Conservation (phyloP, 2,113 vertebrate genomes). For the Alligator sinensis region DNA sequence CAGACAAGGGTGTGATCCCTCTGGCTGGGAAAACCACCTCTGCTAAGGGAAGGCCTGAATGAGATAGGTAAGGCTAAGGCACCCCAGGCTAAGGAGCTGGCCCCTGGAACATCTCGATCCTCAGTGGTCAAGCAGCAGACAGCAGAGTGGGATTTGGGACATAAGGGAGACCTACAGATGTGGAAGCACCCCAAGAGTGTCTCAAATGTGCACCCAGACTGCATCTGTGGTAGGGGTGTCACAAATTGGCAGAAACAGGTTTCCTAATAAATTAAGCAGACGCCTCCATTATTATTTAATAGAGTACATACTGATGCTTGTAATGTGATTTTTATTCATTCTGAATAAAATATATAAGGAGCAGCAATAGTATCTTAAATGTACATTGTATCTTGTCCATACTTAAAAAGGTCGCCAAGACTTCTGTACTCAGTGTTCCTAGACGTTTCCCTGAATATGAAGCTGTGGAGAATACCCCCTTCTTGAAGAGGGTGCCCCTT, state of each 20-base stretch:
- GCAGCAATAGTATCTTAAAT: neutral
- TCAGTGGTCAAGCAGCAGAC: no score
- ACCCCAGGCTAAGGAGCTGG: no score
- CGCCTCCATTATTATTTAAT: neutral
- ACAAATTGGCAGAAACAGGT: neutral
- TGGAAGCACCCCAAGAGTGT: no score
- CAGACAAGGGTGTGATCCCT: no score
- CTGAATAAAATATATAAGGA: neutral
- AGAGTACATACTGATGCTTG: neutral
- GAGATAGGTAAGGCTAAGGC: no score
- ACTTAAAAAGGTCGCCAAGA: neutral
- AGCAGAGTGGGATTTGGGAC: no score
- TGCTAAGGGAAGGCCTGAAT: no score
- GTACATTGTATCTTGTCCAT: neutral
- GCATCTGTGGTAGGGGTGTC: no score
- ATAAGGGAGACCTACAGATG: no score
- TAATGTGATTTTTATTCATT: neutral
- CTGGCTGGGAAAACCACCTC: no score
- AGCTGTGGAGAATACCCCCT: neutral
- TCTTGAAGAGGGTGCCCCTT: neutral
- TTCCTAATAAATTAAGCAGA: neutral
- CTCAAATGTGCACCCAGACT: no score
- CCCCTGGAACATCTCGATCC: no score
- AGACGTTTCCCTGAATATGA: neutral
- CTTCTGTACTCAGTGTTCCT: neutral